These are phyloP conservation scores for Halcyon chelicuti DNA, from an alignment of 2,797 vertebrate genomes.

Conservation along the genomic window DNA sequence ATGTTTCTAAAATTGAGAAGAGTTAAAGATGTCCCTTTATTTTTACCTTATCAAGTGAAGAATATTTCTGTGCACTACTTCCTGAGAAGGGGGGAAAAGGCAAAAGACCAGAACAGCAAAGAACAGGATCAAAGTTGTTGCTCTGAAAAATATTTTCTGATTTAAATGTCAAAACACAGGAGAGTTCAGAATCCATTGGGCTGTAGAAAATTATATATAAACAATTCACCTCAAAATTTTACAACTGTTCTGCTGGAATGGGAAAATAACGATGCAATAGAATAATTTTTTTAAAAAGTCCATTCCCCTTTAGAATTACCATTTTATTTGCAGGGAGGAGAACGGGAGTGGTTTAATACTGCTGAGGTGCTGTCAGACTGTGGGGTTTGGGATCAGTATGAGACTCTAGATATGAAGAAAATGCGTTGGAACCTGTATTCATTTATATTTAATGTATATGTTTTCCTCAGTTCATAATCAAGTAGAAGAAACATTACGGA, in stretches of 20 bases:
- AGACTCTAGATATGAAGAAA: slow-evolving; percentile 46
- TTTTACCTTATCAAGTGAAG: neutral
- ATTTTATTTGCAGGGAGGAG: neutral
- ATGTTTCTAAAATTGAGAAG: neutral
- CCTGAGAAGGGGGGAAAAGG: neutral
- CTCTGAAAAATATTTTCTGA: slow-evolving; percentile 1
- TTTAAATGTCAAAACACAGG: neutral
- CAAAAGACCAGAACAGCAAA: neutral
- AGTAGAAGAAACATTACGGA: slow-evolving; percentile 87
- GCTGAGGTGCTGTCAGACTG: slow-evolving; percentile 14
- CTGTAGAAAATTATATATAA: neutral
- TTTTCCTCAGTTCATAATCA: slow-evolving; percentile 84
- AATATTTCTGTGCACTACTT: neutral
- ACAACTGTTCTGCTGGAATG: neutral
- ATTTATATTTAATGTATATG: slow-evolving; percentile 79
- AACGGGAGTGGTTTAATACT: neutral
- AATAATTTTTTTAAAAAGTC: neutral
- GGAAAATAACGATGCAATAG: neutral
- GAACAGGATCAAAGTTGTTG: neutral
- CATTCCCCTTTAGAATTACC: neutral
- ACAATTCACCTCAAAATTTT: neutral
- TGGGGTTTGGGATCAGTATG: slow-evolving; percentile 55
- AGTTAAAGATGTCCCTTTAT: neutral
- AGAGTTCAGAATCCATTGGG: neutral
- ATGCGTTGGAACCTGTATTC: slow-evolving; percentile 76